These are phyloP conservation scores for Emydocephalus ijimae DNA, from an alignment of 2,113 vertebrate genomes.

Conservation along the genomic window DNA sequence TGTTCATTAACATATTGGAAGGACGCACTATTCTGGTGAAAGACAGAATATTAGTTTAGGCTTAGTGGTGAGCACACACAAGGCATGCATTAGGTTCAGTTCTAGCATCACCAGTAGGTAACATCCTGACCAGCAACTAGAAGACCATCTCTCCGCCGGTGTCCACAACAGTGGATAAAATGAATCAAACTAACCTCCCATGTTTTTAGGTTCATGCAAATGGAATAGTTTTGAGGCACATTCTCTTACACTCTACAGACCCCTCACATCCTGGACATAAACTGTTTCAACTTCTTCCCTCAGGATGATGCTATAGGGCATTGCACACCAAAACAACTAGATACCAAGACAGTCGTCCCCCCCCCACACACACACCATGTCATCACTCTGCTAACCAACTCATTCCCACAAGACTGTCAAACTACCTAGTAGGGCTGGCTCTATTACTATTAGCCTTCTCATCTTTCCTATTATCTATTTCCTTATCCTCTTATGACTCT, in stretches of 20 bases:
- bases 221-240: not conserved
- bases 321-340: too few relatives aligned
- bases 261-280: too few relatives aligned
- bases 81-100: not conserved
- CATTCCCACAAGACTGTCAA: too few relatives aligned
- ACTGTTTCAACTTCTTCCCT: too few relatives aligned
- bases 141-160: not conserved
- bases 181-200: not conserved
- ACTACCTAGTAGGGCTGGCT: too few relatives aligned
- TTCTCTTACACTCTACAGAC: not conserved
- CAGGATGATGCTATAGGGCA: too few relatives aligned
- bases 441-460: too few relatives aligned
- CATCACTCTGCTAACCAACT: too few relatives aligned
- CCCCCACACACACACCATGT: too few relatives aligned
- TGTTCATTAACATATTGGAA: slow-evolving; percentile 67
- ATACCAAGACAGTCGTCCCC: too few relatives aligned
- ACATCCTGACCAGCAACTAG: not conserved
- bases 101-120: not conserved
- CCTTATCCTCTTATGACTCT: too few relatives aligned
- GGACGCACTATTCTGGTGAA: not conserved
- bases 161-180: not conserved
- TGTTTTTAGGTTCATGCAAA: not conserved
- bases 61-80: not conserved
- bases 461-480: too few relatives aligned
- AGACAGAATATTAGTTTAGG: not conserved